Evolutionary conservation across 1,140 invertebrate genomes (phyloP).

Genomic region (Steinernema khuongi): DNA sequence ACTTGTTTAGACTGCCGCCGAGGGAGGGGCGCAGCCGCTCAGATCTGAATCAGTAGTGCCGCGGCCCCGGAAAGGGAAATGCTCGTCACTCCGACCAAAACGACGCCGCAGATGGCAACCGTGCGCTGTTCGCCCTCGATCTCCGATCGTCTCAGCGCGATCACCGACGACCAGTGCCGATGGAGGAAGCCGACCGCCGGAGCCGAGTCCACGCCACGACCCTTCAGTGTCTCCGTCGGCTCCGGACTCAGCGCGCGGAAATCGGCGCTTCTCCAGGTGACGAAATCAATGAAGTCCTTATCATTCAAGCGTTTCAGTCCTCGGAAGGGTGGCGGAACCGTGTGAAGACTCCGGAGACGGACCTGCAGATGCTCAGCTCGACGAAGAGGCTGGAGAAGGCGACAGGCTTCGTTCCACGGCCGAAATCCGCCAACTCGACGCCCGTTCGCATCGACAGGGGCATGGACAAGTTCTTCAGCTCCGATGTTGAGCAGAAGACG

Average conservation of each 20-base stretch:
- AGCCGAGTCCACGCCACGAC: neutral
- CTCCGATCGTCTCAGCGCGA: neutral
- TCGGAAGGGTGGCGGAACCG: neutral
- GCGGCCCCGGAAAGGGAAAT: conserved; percentile 14
- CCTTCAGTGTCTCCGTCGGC: neutral
- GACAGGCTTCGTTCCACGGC: neutral
- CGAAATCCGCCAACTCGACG: neutral
- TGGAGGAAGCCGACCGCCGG: neutral
- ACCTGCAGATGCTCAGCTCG: neutral
- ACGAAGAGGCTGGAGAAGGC: neutral
- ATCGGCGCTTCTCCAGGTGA: neutral
- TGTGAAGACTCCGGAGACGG: neutral
- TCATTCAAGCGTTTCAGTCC: neutral
- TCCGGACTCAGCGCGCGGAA: neutral
- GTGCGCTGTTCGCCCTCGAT: neutral
- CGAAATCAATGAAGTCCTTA: neutral
- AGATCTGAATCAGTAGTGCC: neutral
- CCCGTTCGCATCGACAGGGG: neutral
- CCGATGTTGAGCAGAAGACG: neutral
- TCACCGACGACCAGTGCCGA: neutral
- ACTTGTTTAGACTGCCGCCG: conserved; percentile 7
- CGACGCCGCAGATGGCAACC: neutral
- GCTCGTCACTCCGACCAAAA: neutral
- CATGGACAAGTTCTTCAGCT: neutral
- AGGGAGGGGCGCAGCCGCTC: neutral